Evolutionary conservation across 2,113 vertebrate species (phyloP).

Genomic region (Carettochelys insculpta): DNA sequence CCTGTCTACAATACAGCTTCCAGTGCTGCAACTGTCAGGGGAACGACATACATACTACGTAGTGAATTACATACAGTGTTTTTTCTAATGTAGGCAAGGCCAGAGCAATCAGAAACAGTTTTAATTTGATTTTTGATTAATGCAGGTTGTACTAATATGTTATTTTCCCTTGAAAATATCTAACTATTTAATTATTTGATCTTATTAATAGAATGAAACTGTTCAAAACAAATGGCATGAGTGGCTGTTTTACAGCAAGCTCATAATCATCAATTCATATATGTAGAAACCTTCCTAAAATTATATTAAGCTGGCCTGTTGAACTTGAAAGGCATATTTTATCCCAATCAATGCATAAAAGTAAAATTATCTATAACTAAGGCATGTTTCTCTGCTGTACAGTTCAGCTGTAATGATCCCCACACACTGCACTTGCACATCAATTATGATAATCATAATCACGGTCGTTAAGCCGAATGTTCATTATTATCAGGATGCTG

Average conservation of each 20-base stretch:
- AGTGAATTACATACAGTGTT: neutral
- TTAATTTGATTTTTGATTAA: conserved; percentile 63
- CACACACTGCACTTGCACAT: conserved; percentile 82
- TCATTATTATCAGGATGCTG: conserved; percentile 88
- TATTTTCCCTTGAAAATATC: conserved; percentile 61
- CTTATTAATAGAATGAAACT: conserved; percentile 73
- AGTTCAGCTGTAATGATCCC: conserved; percentile 83
- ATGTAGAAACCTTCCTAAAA: conserved; percentile 64
- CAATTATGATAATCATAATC: conserved; percentile 91
- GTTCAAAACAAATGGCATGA: conserved; percentile 71
- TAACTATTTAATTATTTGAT: conserved; percentile 76
- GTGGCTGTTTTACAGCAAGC: conserved; percentile 55
- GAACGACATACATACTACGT: neutral
- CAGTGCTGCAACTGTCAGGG: neutral
- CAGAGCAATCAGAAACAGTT: conserved; percentile 28
- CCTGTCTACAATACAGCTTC: neutral
- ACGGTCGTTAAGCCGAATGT: conserved; percentile 86
- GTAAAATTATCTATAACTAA: conserved; percentile 79
- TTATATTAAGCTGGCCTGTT: conserved; percentile 67
- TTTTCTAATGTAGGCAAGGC: neutral
- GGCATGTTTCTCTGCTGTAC: conserved; percentile 75
- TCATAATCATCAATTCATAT: conserved; percentile 54
- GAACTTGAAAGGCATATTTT: conserved; percentile 77
- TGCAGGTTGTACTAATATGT: conserved; percentile 41
- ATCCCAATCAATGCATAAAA: conserved; percentile 78